Evolutionary conservation across 2,888 invertebrate species (phyloP).

Genomic region (Campaea margaritaria): DNA sequence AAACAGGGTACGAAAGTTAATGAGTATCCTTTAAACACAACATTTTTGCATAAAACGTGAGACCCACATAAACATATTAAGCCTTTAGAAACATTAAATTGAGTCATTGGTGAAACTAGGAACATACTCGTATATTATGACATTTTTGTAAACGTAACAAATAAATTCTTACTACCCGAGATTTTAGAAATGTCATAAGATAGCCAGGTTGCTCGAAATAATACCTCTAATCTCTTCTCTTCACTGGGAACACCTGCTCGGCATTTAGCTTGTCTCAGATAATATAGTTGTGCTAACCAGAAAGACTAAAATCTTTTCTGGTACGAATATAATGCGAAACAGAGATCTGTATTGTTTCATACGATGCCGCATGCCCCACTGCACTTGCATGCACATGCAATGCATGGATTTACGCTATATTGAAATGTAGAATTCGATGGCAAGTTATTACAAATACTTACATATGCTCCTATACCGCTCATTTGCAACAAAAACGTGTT

Average conservation of each 20-base stretch:
- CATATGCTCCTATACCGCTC: too few species aligned
- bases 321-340: not conserved
- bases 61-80: too few species aligned
- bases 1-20: not conserved
- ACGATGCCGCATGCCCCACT: too few species aligned
- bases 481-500: too few species aligned
- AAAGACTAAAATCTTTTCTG: constrained; percentile 5
- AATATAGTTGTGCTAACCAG: constrained; percentile 33
- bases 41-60: not conserved
- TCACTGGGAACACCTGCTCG: constrained; percentile 48
- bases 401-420: too few species aligned
- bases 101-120: too few species aligned
- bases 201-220: constrained; percentile 44
- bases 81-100: too few species aligned
- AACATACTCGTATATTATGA: too few species aligned
- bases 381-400: too few species aligned
- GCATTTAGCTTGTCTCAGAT: constrained; percentile 38
- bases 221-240: constrained; percentile 56
- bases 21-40: not conserved
- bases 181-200: constrained; percentile 21
- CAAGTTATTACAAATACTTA: too few species aligned
- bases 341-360: too few species aligned
- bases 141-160: not conserved
- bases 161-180: constrained; percentile 25
- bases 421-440: too few species aligned